Evolutionary conservation across 2,888 invertebrate species (phyloP).

Genomic region (Heteromyza rotundicornis): DNA sequence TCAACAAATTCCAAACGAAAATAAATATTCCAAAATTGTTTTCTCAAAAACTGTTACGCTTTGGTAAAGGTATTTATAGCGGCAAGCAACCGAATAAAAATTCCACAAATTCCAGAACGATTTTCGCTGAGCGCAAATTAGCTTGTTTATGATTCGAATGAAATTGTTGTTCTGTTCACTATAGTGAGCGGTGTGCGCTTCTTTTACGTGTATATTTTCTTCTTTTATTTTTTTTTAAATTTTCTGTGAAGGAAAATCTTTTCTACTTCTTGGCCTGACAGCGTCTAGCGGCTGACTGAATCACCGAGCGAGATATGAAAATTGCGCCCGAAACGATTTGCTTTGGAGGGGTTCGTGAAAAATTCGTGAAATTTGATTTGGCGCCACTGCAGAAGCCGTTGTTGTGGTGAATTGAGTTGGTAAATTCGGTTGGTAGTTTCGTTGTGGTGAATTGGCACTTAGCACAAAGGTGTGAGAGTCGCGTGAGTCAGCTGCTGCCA

Average conservation of each 20-base stretch:
- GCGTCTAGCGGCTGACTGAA: background rate
- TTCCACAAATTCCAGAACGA: slow-evolving; percentile 46
- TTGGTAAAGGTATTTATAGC: background rate
- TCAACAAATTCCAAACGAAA: too few species aligned
- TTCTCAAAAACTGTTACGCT: background rate
- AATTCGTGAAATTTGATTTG: background rate
- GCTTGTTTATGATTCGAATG: too few species aligned
- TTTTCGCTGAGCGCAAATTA: too few species aligned
- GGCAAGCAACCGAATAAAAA: slow-evolving; percentile 35
- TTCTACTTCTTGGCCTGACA: background rate
- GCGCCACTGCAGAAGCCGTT: too few species aligned
- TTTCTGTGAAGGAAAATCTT: too few species aligned
- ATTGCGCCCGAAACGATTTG: background rate
- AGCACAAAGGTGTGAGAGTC: background rate
- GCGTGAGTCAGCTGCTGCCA: background rate
- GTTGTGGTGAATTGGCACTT: background rate
- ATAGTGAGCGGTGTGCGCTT: too few species aligned
- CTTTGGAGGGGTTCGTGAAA: background rate
- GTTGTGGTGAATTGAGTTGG: background rate
- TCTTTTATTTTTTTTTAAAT: too few species aligned
- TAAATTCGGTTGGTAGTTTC: background rate
- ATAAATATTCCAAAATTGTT: background rate
- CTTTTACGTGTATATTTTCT: too few species aligned
- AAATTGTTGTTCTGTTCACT: too few species aligned
- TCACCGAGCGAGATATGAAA: background rate